phyloP scores from a whole-genome alignment of 2,113 vertebrate genomes.

The Cephalopterus ornatus region DNA sequence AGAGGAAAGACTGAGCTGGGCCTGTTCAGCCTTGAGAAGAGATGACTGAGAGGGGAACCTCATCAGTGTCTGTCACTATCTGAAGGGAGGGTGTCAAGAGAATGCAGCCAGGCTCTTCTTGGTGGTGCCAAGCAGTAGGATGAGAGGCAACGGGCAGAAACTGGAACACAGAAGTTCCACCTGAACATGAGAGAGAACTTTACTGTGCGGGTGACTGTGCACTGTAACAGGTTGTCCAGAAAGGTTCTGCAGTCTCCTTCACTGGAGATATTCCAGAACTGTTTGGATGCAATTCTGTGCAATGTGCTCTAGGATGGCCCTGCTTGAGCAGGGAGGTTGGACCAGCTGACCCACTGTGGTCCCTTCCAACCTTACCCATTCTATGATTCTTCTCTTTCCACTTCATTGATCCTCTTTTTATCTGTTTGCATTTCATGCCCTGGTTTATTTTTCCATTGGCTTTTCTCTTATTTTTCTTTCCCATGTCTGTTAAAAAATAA shows the following conservation, averaged over 20 bases:
- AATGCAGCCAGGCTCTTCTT: not conserved
- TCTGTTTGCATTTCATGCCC: not conserved
- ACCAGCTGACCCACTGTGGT: too few relatives aligned
- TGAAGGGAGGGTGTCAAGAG: not conserved
- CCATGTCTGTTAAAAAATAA: not conserved
- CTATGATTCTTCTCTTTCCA: not conserved
- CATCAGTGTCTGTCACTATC: not conserved
- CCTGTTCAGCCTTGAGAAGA: not conserved
- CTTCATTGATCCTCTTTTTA: not conserved
- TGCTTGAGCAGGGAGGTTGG: not conserved
- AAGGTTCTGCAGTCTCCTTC: not conserved
- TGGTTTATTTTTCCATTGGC: not conserved
- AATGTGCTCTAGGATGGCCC: not conserved
- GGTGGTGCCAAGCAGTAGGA: not conserved
- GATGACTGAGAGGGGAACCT: not conserved
- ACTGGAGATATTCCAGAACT: not conserved
- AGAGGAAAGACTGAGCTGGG: not conserved
- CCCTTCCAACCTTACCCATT: not conserved
- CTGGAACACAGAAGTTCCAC: not conserved
- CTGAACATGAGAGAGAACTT: not conserved
- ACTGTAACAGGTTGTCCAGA: not conserved
- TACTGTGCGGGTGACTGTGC: not conserved
- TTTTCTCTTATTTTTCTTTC: not conserved
- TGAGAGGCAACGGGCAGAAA: not conserved
- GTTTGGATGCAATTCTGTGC: not conserved